These are phyloP conservation scores for Nansenia antarctica DNA, from an alignment of 2,113 vertebrate genomes.

Conservation along the genomic window DNA sequence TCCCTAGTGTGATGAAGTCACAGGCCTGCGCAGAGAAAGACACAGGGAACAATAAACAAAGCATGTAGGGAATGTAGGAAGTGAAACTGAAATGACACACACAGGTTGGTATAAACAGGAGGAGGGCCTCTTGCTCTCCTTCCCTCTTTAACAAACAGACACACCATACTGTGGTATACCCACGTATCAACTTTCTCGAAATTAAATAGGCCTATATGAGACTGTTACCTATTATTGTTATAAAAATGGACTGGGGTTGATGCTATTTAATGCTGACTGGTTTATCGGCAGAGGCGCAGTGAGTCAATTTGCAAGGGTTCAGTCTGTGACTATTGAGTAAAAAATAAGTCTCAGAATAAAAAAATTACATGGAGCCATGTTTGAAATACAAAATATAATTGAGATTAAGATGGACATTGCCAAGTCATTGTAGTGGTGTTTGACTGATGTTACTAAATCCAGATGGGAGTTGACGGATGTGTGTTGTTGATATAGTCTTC, in stretches of 20 bases:
- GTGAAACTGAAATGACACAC: slow-evolving; percentile 66
- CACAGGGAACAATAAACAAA: slow-evolving; percentile 41
- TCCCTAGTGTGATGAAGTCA: slow-evolving; percentile 50
- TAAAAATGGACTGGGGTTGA: background rate
- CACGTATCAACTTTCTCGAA: background rate
- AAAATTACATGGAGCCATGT: background rate
- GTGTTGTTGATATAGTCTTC: background rate
- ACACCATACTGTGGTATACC: background rate
- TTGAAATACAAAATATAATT: background rate
- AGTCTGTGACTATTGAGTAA: too few species aligned
- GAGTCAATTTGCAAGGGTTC: too few species aligned
- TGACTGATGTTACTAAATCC: background rate
- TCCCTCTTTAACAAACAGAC: background rate
- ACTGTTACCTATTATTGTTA: background rate
- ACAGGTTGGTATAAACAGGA: background rate
- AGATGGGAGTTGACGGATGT: slow-evolving; percentile 16
- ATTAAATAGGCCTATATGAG: background rate
- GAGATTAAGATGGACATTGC: slow-evolving; percentile 6
- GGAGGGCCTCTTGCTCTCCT: slow-evolving; percentile 5
- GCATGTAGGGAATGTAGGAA: slow-evolving; percentile 71
- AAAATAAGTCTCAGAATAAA: background rate
- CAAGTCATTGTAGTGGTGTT: background rate
- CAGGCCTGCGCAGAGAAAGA: slow-evolving; percentile 4
- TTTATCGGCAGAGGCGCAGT: too few species aligned
- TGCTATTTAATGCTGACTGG: background rate